These are phyloP conservation scores for Nymphalis io DNA, from an alignment of 1,140 invertebrate genomes.

Conservation along the genomic window DNA sequence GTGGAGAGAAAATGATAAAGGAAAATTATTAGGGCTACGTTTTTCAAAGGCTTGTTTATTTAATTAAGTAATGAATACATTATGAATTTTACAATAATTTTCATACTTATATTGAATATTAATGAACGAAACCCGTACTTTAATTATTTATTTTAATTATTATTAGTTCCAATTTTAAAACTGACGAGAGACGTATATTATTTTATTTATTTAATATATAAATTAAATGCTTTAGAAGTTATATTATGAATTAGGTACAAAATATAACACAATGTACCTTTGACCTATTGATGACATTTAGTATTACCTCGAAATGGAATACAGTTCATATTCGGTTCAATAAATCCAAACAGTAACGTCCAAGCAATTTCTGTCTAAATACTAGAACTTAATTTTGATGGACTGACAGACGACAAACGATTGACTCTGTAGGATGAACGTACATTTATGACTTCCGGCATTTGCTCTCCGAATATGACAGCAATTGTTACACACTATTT, in stretches of 20 bases:
- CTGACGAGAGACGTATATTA: too few relatives aligned
- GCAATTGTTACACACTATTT: background rate
- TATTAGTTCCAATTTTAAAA: too few relatives aligned
- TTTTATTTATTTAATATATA: too few relatives aligned
- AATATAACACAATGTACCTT: background rate
- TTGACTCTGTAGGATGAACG: background rate
- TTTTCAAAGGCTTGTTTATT: conserved; percentile 1
- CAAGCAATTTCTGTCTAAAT: background rate
- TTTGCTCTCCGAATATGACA: background rate
- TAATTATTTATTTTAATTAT: too few relatives aligned
- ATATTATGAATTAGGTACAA: background rate
- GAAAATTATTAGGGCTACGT: conserved; percentile 1
- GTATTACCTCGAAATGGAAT: background rate
- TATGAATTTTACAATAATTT: too few relatives aligned
- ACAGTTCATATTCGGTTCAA: background rate
- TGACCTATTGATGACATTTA: background rate
- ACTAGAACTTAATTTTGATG: background rate
- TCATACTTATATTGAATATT: too few relatives aligned
- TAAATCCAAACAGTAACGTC: background rate
- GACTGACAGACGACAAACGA: background rate
- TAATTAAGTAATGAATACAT: too few relatives aligned
- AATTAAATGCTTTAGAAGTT: background rate
- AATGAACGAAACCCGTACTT: too few relatives aligned
- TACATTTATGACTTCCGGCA: background rate
- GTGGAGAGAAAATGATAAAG: conserved; percentile 15